A percentile compares a stretch with the other conserved stretches of the same genome.
These are phyloP conservation scores for Clanis bilineata DNA, from an alignment of 2,888 invertebrate genomes.

Conservation along the genomic window DNA sequence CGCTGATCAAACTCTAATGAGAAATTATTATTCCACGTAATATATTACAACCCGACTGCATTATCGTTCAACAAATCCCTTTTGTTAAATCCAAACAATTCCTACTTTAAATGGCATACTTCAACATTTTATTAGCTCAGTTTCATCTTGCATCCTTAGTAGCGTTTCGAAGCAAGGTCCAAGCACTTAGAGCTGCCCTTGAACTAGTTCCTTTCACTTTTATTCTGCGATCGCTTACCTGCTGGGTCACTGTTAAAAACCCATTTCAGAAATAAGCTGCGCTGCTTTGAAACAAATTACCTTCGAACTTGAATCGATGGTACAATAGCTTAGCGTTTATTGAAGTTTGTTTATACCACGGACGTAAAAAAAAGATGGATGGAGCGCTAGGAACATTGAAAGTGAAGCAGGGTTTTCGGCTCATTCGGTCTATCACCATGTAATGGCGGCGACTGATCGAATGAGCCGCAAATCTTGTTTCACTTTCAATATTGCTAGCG, in stretches of 20 bases:
- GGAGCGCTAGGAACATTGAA: no score
- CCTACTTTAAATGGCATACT: background rate
- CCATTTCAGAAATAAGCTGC: background rate
- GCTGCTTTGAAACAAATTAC: background rate
- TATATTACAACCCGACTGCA: no score
- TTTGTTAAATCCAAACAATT: background rate
- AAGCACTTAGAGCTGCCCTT: background rate
- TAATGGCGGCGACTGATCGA: no score
- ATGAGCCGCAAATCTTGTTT: no score
- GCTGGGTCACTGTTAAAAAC: background rate
- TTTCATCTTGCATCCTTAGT: background rate
- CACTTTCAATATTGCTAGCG: no score
- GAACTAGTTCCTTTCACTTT: conserved; percentile 12
- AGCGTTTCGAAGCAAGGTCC: background rate
- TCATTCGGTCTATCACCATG: no score
- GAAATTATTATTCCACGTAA: no score
- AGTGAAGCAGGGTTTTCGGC: no score
- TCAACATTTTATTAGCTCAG: background rate
- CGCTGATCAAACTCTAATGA: no score
- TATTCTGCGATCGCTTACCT: background rate
- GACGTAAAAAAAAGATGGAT: no score
- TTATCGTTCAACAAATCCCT: background rate
- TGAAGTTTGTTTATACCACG: background rate
- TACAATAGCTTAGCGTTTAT: background rate
- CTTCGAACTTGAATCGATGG: background rate